phyloP scores from a whole-genome alignment of 2,113 vertebrate species.

The Chinchilla lanigera region DNA sequence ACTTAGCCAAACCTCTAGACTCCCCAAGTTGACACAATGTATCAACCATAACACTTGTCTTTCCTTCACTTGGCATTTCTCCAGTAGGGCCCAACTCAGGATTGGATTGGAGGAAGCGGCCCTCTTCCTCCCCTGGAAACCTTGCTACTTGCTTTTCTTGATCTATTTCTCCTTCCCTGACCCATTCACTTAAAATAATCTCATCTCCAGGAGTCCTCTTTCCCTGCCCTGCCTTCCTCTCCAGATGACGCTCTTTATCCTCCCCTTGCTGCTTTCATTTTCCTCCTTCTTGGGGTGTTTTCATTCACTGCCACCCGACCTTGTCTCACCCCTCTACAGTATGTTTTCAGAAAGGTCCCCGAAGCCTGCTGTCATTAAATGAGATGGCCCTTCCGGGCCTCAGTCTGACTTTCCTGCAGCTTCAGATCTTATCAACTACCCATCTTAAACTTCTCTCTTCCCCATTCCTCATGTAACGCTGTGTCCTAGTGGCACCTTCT shows the following conservation, averaged over 20 bases:
- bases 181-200: background rate
- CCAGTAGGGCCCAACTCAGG: background rate
- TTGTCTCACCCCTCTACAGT: background rate
- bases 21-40: no score
- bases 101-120: background rate
- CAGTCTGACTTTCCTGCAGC: background rate
- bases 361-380: background rate
- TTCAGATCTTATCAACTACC: background rate
- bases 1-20: no score
- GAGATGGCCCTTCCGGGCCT: background rate
- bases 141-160: background rate
- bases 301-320: background rate
- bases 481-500: background rate
- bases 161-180: background rate
- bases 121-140: background rate
- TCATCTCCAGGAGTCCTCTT: background rate
- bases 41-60: no score
- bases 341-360: background rate
- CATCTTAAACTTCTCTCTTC: background rate
- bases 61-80: background rate
- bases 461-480: background rate
- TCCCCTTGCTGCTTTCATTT: background rate
- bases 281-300: background rate
- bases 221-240: background rate
- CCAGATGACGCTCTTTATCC: background rate